phyloP scores from a whole-genome alignment of 2,113 vertebrate genomes.

The Zosterops japonicus region DNA sequence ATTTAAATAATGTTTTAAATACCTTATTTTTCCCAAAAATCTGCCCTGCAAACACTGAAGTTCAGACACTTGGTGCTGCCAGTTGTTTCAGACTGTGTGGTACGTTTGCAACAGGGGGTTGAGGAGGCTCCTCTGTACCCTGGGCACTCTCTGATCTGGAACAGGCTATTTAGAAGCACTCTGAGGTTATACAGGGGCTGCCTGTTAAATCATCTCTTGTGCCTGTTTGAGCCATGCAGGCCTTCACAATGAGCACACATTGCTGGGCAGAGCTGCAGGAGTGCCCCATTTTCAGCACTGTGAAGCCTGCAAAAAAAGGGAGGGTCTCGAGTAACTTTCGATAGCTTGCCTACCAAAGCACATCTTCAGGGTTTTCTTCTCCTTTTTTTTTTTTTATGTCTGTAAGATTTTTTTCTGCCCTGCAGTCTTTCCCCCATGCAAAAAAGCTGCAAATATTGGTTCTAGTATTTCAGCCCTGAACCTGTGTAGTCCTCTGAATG shows the following conservation, averaged over 20 bases:
- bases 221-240: neutral
- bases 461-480: neutral
- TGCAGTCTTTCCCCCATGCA: neutral
- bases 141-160: neutral
- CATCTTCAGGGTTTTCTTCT: neutral
- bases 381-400: neutral
- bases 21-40: neutral
- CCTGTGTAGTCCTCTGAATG: neutral
- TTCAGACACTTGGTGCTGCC: neutral
- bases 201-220: neutral
- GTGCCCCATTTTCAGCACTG: neutral
- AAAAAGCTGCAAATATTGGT: neutral
- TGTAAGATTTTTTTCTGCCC: neutral
- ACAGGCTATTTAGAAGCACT: neutral
- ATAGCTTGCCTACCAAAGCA: neutral
- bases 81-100: neutral
- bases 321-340: neutral
- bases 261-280: neutral
- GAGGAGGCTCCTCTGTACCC: neutral
- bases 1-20: neutral
- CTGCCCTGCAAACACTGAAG: neutral
- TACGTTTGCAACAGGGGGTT: accelerated
- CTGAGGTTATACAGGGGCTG: neutral
- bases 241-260: neutral
- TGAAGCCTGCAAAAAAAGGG: accelerated